A percentile compares a stretch with the other conserved stretches of the same genome.
These are phyloP conservation scores for Oopsacas minuta DNA, from an alignment of 37 sponge, comb jelly and placozoan species.

Conservation along the genomic window DNA sequence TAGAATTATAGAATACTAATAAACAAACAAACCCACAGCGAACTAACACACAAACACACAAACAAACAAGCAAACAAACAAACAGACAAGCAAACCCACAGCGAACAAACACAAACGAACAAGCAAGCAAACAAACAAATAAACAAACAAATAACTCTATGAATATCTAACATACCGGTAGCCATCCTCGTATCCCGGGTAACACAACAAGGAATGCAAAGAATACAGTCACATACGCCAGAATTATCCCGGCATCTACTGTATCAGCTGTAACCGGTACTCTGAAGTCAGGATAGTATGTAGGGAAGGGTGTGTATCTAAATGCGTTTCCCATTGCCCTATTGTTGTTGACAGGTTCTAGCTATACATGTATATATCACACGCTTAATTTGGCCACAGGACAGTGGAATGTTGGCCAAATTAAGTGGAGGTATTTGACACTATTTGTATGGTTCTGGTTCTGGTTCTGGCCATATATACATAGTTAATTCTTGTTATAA, in stretches of 20 bases:
- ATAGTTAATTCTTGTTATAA: no score
- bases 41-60: neutral
- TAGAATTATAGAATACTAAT: no score
- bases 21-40: neutral
- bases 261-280: conserved; percentile 55
- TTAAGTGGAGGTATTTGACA: no score
- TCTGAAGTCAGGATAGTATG: conserved; percentile 44
- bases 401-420: no score
- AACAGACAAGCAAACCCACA: neutral
- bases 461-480: no score
- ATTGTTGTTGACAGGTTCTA: no score
- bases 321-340: conserved; percentile 69
- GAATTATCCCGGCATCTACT: conserved; percentile 54
- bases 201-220: conserved; percentile 70
- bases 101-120: neutral
- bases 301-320: conserved; percentile 52
- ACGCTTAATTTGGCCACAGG: no score
- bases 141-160: neutral
- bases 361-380: no score
- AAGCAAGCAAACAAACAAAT: neutral
- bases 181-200: conserved; percentile 78
- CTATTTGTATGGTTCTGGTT: no score
- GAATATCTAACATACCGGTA: neutral
- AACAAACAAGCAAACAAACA: neutral
- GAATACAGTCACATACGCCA: conserved; percentile 45